A percentile compares a stretch with the other conserved stretches of the same genome.
These are phyloP conservation scores for Eulemur rufifrons DNA, from an alignment of 2,113 vertebrate genomes.

Conservation along the genomic window DNA sequence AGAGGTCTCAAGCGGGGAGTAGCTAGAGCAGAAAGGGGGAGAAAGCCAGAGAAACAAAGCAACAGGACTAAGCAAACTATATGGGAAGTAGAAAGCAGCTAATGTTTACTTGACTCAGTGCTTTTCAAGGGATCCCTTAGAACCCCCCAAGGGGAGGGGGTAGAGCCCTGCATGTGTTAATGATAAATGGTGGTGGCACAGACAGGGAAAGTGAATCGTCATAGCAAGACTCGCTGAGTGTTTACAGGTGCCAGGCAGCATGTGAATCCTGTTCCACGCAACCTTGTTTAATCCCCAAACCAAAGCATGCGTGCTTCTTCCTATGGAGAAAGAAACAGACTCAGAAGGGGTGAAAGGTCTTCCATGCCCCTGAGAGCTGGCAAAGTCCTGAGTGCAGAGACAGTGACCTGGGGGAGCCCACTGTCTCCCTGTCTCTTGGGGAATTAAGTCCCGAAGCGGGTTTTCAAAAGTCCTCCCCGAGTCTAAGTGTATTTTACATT, in stretches of 20 bases:
- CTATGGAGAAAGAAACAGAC: too few relatives aligned
- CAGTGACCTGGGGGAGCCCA: too few relatives aligned
- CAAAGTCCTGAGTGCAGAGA: too few relatives aligned
- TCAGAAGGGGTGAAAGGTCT: neutral
- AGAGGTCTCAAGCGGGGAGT: neutral
- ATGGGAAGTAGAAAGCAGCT: too few relatives aligned
- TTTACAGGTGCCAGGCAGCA: neutral
- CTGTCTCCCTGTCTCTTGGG: neutral
- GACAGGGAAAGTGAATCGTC: rapidly evolving
- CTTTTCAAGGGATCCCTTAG: neutral
- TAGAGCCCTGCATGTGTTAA: rapidly evolving
- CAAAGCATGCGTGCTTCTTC: neutral
- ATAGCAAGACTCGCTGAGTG: neutral
- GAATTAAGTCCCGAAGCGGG: too few relatives aligned
- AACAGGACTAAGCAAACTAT: too few relatives aligned
- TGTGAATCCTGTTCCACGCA: rapidly evolving
- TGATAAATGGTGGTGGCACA: neutral
- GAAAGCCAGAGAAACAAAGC: neutral
- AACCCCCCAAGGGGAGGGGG: too few relatives aligned
- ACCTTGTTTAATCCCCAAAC: neutral
- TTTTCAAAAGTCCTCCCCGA: too few relatives aligned
- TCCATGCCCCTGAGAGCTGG: neutral
- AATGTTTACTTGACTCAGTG: too few relatives aligned
- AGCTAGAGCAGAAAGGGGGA: too few relatives aligned
- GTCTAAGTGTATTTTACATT: too few relatives aligned